These are phyloP conservation scores for Endotricha flammealis DNA, from an alignment of 2,888 invertebrate species.

Conservation along the genomic window DNA sequence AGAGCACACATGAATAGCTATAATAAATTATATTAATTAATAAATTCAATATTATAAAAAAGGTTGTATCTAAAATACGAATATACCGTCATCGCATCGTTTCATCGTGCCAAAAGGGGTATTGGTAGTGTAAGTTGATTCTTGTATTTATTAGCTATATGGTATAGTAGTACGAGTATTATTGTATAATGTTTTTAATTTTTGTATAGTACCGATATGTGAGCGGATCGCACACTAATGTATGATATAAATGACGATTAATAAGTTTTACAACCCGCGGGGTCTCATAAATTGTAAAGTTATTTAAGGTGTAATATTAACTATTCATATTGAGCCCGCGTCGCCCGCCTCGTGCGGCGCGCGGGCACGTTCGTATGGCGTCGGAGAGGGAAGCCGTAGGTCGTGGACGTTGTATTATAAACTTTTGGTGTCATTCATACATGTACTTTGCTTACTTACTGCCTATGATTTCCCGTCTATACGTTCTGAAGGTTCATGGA, in stretches of 20 bases:
- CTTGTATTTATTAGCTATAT: slow-evolving; percentile 73
- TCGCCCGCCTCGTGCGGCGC: no score
- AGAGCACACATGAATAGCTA: slow-evolving; percentile 61
- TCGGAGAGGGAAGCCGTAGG: slow-evolving; percentile 1
- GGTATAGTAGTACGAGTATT: slow-evolving; percentile 58
- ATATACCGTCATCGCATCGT: slow-evolving; percentile 51
- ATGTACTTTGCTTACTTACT: slow-evolving; percentile 8
- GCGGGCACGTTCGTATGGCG: slow-evolving; percentile 11
- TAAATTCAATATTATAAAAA: slow-evolving; percentile 66
- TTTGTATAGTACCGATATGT: slow-evolving; percentile 72
- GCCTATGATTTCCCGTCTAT: slow-evolving; percentile 8
- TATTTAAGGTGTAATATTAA: slow-evolving; percentile 65
- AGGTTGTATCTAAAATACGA: slow-evolving; percentile 74
- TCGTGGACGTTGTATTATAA: neutral
- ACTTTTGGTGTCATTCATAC: slow-evolving; percentile 11
- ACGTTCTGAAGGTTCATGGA: slow-evolving; percentile 10
- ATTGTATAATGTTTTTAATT: slow-evolving; percentile 76
- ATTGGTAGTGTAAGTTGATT: slow-evolving; percentile 70
- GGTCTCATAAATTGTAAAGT: slow-evolving; percentile 63
- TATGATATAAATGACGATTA: slow-evolving; percentile 60
- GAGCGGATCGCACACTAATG: slow-evolving; percentile 52
- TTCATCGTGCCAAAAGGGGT: slow-evolving; percentile 52
- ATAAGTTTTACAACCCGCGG: slow-evolving; percentile 57
- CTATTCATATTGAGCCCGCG: slow-evolving; percentile 43
- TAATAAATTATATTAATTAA: slow-evolving; percentile 62